phyloP scores from a whole-genome alignment of 2,797 vertebrate genomes.

The Chanos chanos region DNA sequence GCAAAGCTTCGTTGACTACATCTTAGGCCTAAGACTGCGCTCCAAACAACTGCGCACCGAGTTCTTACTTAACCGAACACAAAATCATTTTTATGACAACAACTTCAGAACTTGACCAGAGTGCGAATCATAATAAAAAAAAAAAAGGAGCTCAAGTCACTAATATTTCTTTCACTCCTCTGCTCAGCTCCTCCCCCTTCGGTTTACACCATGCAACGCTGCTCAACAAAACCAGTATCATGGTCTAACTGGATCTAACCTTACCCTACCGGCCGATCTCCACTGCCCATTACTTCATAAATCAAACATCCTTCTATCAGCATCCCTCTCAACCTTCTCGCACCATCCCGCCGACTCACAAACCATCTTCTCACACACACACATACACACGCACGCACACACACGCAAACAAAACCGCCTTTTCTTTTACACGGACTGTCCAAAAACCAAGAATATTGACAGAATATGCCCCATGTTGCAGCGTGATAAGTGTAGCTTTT shows the following conservation, averaged over 20 bases:
- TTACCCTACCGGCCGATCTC: conserved; percentile 26
- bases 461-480: conserved; percentile 11
- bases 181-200: too few species aligned
- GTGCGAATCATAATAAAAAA: conserved; percentile 14
- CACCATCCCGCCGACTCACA: conserved; percentile 46
- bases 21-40: background rate
- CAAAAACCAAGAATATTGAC: background rate
- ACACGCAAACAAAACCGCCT: background rate
- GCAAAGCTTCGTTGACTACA: conserved; percentile 8
- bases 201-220: background rate
- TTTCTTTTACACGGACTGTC: too few species aligned
- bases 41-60: too few species aligned
- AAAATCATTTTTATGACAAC: too few species aligned
- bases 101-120: conserved; percentile 7
- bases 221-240: conserved; percentile 18
- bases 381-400: conserved; percentile 26
- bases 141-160: too few species aligned
- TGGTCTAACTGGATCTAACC: conserved; percentile 8
- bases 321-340: conserved; percentile 45
- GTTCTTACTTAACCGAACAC: too few species aligned
- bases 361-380: conserved; percentile 53
- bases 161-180: conserved; percentile 7
- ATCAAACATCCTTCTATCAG: conserved; percentile 32
- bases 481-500: background rate
- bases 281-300: conserved; percentile 26